phyloP scores from a whole-genome alignment of 2,113 vertebrate genomes.

The Triplophysa siluroides region DNA sequence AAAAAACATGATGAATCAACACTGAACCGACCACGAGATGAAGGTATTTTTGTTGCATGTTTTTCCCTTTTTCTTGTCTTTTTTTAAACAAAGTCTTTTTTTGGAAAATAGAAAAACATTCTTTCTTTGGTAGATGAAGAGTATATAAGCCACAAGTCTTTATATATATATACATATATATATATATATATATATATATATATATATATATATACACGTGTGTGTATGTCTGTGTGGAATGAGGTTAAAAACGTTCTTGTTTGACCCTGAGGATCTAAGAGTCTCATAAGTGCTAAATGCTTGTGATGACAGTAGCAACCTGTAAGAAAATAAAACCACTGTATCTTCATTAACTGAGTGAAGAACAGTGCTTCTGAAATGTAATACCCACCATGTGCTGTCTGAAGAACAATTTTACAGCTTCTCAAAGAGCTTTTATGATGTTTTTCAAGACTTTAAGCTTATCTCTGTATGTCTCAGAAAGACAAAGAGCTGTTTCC shows the following conservation, averaged over 20 bases:
- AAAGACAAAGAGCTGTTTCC: slow-evolving; percentile 41
- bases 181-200: slow-evolving; percentile 8
- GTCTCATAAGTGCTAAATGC: slow-evolving; percentile 11
- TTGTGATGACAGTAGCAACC: background rate
- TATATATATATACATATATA: slow-evolving; percentile 38
- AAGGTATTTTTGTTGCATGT: slow-evolving; percentile 89
- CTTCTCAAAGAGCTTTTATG: slow-evolving; percentile 12
- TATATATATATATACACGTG: slow-evolving; percentile 14
- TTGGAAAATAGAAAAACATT: slow-evolving; percentile 57
- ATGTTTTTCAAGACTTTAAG: slow-evolving; percentile 30
- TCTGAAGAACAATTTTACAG: slow-evolving; percentile 40
- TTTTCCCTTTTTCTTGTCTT: slow-evolving; percentile 84
- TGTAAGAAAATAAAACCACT: slow-evolving; percentile 8
- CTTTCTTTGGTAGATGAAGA: slow-evolving; percentile 40
- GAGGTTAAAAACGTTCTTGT: slow-evolving; percentile 3
- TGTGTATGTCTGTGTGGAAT: slow-evolving; percentile 38
- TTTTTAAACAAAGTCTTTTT: slow-evolving; percentile 69
- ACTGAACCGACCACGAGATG: slow-evolving; percentile 83
- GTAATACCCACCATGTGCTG: slow-evolving; percentile 35
- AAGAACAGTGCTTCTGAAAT: slow-evolving; percentile 36
- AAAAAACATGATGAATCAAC: slow-evolving; percentile 89
- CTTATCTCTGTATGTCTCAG: slow-evolving; percentile 30
- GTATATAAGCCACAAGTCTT: slow-evolving; percentile 43
- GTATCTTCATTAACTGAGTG: slow-evolving; percentile 40
- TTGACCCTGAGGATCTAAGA: slow-evolving; percentile 27